Conservation (phyloP, 1,140 invertebrate genomes). For the Pantala flavescens region DNA sequence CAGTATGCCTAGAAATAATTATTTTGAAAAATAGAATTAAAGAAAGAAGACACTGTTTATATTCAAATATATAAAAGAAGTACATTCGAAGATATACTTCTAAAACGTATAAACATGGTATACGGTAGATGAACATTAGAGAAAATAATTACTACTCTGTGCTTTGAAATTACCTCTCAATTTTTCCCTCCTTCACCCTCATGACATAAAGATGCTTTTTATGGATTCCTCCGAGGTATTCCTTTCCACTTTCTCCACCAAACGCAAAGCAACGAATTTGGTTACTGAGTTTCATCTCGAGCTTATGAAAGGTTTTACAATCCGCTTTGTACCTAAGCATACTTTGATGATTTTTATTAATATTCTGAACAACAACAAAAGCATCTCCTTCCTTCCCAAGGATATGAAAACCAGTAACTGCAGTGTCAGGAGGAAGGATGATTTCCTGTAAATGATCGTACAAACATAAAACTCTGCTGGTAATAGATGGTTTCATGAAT, state of each 20-base stretch:
- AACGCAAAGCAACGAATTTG: background rate
- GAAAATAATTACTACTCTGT: too few relatives aligned
- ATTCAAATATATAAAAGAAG: too few relatives aligned
- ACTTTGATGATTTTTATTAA: background rate
- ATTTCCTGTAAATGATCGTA: too few relatives aligned
- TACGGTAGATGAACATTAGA: too few relatives aligned
- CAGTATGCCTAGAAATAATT: background rate
- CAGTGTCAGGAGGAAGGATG: background rate
- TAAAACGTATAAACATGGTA: too few relatives aligned
- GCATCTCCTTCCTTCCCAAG: background rate
- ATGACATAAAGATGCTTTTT: background rate
- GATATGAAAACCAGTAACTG: background rate
- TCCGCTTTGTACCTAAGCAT: background rate
- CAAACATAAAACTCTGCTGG: too few relatives aligned
- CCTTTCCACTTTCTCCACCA: background rate
- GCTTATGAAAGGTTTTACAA: background rate
- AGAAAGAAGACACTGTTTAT: too few relatives aligned
- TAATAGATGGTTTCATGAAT: too few relatives aligned
- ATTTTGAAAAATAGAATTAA: too few relatives aligned
- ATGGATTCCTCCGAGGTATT: background rate
- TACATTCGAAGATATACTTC: too few relatives aligned
- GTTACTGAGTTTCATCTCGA: background rate
- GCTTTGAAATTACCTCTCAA: background rate
- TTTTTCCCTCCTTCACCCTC: background rate
- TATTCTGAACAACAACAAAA: background rate